Base-by-base conservation (phyloP, 2,113 vertebrate species). In the Gallinago media region DNA sequence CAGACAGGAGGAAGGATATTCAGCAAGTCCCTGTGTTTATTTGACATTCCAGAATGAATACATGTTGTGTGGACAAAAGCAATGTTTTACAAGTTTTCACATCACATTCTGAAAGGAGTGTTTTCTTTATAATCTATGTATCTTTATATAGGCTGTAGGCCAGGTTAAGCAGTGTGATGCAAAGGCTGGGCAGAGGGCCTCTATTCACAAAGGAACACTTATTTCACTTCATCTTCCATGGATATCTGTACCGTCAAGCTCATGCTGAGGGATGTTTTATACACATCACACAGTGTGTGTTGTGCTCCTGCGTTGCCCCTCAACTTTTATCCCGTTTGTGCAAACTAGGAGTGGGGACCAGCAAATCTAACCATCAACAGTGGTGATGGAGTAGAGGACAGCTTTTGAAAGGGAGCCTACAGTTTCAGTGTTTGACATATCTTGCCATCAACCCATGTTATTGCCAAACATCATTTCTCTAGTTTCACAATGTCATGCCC, bases 41-140 rank as follows among this genome's bases (percentile, higher is more conserved):
- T 97, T 97, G 90, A 95, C 86, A 92, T 96, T 96, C 78, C 95
- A 76, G 81, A 92, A 83, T 31, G 82, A 94, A 92, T 92, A 91
- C 91, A 95, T 80, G 77, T 93, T 95, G 86, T 92, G 94, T 88
- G 94, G 85, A 97, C 88, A 97, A 96, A 96, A 76, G 85, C 91
- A 72, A 66, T 92, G 76, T 92, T 97, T 97, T 96, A 95, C 91
- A 97, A 89, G 84, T 83, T 86, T 96, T 94, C 95, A 96, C 87
- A 84, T 56, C 0, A 7, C 73, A 96, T 97, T 97, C 75, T 94
- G 85, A 89, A 96, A 96, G 56, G 56, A 93, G 82, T 97, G 94
- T 97, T 97, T 97, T 97, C 96, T 96, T 97, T 97, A 96, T 88
- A 97, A 97, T 96, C 94, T 92, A 62, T 92, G 79, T 89, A 89